A percentile compares a stretch with the other conserved stretches of the same genome.
Conservation (phyloP, 2,113 vertebrate genomes). For the Zapornia atra region DNA sequence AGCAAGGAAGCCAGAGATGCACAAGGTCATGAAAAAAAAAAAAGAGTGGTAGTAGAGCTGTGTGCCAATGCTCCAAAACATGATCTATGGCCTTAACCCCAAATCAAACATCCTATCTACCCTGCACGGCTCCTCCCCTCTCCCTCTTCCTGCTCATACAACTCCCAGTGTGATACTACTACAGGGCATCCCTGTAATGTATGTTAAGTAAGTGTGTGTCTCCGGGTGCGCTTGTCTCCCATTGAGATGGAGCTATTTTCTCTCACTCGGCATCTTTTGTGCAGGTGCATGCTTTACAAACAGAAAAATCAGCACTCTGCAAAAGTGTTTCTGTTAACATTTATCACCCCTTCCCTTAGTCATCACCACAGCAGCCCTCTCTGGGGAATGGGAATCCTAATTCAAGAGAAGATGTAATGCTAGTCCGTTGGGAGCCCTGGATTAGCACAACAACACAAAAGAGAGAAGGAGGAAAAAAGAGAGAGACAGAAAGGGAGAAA, state of each 20-base stretch:
- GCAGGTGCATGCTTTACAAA: conserved; percentile 74
- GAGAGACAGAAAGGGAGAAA: background rate
- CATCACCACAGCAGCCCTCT: conserved; percentile 64
- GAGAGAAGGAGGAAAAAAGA: background rate
- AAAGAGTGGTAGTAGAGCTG: background rate
- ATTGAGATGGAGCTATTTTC: conserved; percentile 64
- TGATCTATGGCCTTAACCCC: background rate
- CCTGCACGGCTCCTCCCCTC: background rate
- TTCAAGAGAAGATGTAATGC: conserved; percentile 70
- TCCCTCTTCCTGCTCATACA: background rate
- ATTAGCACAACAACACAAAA: conserved; percentile 2
- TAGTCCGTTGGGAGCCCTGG: conserved; percentile 20
- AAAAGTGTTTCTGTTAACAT: conserved; percentile 78
- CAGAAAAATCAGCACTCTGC: conserved; percentile 77
- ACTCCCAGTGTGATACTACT: conserved; percentile 15
- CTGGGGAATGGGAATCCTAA: conserved; percentile 57
- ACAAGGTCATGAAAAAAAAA: background rate
- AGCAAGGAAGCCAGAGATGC: background rate
- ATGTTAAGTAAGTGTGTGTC: conserved; percentile 46
- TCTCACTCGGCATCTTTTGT: conserved; percentile 70
- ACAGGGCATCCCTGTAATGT: conserved; percentile 42
- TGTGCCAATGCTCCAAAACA: background rate
- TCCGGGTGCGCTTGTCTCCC: conserved; percentile 1
- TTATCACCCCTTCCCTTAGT: conserved; percentile 77
- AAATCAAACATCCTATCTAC: background rate